Base-by-base conservation (phyloP, 1,140 invertebrate genomes). In the Acromyrmex echinatior region DNA sequence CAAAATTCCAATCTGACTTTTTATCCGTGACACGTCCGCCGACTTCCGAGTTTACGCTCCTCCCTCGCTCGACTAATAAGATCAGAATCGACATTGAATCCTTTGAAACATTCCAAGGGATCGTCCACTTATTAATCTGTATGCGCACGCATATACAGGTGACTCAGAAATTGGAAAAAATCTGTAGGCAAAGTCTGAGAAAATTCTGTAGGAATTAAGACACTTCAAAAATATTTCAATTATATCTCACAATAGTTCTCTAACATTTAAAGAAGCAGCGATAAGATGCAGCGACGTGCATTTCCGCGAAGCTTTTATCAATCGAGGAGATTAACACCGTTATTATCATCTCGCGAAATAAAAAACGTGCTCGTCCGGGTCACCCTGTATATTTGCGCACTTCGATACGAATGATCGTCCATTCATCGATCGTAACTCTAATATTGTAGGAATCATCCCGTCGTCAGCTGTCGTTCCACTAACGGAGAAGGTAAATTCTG, bases 391-490 rank as follows among this genome's bases (percentile, higher is more conserved):
- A 45, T 56, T 53, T 18, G 16, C 65, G 49, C 49, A n/a, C n/a
- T 18, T 70, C 78, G 45, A 53, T 66, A 25, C 45, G 28, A 35
- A 9, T 10, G 78, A 80, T 56, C 49, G 66, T 31, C 65, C 49
- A 39, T n/a, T 70, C 78, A 39, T 80, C 31, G 66, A 71, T 60
- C 66, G 45, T 49, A 49, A 49, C n/a, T 45, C 16, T 39, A 25
- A 70, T 28, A 25, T 31, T n/a, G n/a, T 56, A 51, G 63, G 78
- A 70, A 39, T 81, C 63, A 3, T 80, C 63, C 60, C 74, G 21
- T 70, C 31, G 28, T 31, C 63, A 31, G 12, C 16, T 53, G 18
- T 45, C 66, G 16, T 81, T 58, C 71, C 35, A 9, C 39, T 35
- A 45, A n/a, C 31, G 16, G 51, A 63, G 63, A 70, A 70, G 31